Conservation (phyloP, 2,113 vertebrate species). For the Phylloscopus trochilus region DNA sequence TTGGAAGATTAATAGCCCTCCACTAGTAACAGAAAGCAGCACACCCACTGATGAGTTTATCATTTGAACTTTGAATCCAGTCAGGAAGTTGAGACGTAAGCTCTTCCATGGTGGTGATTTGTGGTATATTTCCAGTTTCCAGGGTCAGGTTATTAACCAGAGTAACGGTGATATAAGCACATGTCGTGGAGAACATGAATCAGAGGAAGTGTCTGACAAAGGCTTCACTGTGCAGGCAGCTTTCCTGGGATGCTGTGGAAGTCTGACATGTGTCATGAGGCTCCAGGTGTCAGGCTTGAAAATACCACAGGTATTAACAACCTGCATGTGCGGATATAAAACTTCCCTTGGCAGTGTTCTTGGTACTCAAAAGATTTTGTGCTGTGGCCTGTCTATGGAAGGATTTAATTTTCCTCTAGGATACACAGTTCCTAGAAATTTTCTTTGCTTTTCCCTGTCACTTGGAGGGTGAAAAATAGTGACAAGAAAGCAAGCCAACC, state of each 20-base stretch:
- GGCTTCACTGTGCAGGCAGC: neutral
- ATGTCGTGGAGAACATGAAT: conserved; percentile 24
- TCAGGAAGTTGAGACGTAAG: conserved; percentile 12
- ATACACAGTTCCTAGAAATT: neutral
- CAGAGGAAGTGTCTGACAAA: conserved; percentile 41
- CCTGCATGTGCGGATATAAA: neutral
- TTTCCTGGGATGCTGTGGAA: conserved; percentile 18
- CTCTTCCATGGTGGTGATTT: conserved; percentile 51
- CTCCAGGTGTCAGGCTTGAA: neutral
- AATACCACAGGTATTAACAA: conserved; percentile 3
- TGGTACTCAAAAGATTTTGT: neutral
- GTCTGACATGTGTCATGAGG: neutral
- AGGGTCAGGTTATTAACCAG: conserved; percentile 60
- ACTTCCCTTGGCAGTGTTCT: neutral
- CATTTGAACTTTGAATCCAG: conserved; percentile 62
- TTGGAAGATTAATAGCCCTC: conserved; percentile 53
- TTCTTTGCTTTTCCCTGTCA: neutral
- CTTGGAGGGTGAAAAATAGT: neutral
- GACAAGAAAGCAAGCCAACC: neutral
- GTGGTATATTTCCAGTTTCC: conserved; percentile 52
- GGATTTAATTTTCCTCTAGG: conserved; percentile 9
- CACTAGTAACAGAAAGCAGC: conserved; percentile 18
- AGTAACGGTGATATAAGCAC: conserved; percentile 40
- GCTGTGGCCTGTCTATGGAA: neutral
- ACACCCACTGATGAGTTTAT: conserved; percentile 58